These are phyloP conservation scores for Tubulanus polymorphus DNA, from an alignment of 2,888 invertebrate species.

Conservation along the genomic window DNA sequence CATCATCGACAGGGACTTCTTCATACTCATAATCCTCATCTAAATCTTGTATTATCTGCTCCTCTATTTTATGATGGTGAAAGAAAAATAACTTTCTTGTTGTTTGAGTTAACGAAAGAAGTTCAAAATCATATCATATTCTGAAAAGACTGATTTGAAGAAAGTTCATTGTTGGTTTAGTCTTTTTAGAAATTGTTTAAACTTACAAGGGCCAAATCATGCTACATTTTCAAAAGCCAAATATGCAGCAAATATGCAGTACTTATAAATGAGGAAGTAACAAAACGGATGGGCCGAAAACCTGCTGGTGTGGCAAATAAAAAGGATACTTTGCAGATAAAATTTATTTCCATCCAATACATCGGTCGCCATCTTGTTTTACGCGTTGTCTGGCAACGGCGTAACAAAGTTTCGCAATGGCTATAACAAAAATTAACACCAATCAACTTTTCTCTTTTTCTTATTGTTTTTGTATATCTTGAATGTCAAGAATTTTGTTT, in stretches of 20 bases:
- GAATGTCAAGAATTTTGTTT: no score
- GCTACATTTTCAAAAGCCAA: no score
- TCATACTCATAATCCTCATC: constrained; percentile 51
- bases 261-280: no score
- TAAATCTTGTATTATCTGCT: constrained; percentile 40
- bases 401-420: not conserved
- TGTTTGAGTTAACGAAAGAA: no score
- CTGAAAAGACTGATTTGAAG: not conserved
- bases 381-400: constrained; percentile 3
- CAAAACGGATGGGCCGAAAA: no score
- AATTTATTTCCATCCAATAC: constrained; percentile 35
- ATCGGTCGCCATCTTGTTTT: constrained; percentile 31
- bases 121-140: no score
- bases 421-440: not conserved
- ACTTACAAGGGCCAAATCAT: not conserved
- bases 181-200: not conserved
- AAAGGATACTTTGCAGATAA: constrained; percentile 44
- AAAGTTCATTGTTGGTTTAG: not conserved
- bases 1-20: constrained; percentile 51
- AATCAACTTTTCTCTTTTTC: no score
- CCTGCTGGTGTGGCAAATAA: no score
- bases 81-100: no score
- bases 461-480: no score
- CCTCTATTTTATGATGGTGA: no score
- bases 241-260: no score